phyloP scores from a whole-genome alignment of 2,113 vertebrate genomes.

The Eptesicus fuscus region DNA sequence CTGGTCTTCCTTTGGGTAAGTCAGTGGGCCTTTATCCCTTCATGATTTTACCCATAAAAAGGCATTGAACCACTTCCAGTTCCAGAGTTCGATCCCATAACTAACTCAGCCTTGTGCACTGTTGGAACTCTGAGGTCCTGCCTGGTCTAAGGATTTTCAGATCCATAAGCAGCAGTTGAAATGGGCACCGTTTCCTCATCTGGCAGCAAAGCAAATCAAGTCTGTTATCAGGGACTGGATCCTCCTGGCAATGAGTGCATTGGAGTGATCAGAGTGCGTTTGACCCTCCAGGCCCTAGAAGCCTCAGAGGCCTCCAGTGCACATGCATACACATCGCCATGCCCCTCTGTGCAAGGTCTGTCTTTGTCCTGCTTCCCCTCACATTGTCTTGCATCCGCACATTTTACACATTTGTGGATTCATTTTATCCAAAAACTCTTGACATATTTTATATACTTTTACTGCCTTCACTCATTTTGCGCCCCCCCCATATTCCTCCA shows the following conservation, averaged over 20 bases:
- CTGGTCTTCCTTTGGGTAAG: background rate
- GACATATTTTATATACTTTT: background rate
- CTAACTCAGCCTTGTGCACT: background rate
- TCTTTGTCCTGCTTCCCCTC: background rate
- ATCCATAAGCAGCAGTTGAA: background rate
- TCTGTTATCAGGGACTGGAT: background rate
- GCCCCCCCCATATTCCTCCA: too few species aligned
- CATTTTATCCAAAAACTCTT: background rate
- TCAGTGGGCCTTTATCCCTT: background rate
- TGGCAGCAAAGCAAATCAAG: background rate
- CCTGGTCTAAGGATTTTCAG: background rate
- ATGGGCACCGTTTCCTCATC: background rate
- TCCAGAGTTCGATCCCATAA: background rate
- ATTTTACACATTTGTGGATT: background rate
- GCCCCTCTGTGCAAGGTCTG: background rate
- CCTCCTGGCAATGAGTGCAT: background rate
- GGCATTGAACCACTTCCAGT: background rate
- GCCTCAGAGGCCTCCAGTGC: background rate
- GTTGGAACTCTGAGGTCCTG: background rate
- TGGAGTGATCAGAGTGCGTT: background rate
- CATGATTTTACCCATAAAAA: background rate
- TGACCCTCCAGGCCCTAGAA: background rate
- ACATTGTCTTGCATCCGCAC: background rate
- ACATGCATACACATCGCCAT: rapidly evolving
- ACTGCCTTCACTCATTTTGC: background rate